Conservation (phyloP, 1,140 invertebrate species). For the Cheumatopsyche charites region DNA sequence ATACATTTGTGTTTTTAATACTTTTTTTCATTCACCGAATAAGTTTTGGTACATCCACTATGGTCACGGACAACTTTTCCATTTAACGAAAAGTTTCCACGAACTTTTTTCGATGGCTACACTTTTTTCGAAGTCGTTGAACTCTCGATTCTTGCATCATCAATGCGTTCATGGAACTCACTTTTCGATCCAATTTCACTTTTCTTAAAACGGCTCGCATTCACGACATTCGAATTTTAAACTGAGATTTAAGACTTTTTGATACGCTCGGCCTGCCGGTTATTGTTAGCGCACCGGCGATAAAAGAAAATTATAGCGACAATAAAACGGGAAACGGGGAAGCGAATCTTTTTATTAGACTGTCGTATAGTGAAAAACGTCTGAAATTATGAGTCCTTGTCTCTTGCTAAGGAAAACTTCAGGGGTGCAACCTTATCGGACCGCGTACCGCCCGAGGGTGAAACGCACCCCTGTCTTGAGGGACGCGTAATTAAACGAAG, state of each 20-base stretch:
- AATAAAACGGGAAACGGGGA: background rate
- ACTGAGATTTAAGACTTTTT: background rate
- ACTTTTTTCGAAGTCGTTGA: conserved; percentile 15
- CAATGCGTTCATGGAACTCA: conserved; percentile 13
- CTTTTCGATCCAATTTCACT: conserved; percentile 17
- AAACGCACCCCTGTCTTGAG: conserved; percentile 28
- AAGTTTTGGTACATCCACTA: conserved; percentile 27
- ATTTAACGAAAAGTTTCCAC: conserved; percentile 1
- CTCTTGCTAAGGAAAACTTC: conserved; percentile 4
- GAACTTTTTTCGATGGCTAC: background rate
- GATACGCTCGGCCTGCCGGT: background rate
- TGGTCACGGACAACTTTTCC: conserved; percentile 34
- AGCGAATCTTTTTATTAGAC: background rate
- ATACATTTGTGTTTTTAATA: conserved; percentile 17
- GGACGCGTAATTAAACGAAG: conserved; percentile 45
- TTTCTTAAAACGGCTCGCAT: background rate
- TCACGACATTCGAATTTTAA: too few species aligned
- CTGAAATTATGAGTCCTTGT: conserved; percentile 24
- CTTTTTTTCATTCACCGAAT: conserved; percentile 38
- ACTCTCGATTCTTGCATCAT: conserved; percentile 20
- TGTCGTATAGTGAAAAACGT: conserved; percentile 15
- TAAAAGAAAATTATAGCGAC: conserved; percentile 15
- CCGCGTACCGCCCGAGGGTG: conserved; percentile 41
- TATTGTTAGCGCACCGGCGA: conserved; percentile 1
- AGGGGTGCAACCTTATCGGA: conserved; percentile 41